Evolutionary conservation across 1,140 invertebrate species (phyloP).

Genomic region (Cardiocondyla obscurior): DNA sequence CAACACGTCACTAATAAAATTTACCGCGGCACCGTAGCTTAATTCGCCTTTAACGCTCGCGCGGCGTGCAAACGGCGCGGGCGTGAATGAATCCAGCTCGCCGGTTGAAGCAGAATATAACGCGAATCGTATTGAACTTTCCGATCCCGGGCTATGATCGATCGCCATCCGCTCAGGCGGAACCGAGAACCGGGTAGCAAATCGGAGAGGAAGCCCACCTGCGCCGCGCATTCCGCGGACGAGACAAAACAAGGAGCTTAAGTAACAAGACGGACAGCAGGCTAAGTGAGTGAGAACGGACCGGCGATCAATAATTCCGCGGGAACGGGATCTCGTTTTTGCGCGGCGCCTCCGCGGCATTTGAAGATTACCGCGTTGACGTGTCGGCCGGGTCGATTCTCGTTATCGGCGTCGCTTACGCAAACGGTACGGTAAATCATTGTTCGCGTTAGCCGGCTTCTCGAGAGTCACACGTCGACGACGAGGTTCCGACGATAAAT

Average conservation of each 20-base stretch:
- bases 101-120: slow-evolving; percentile 63
- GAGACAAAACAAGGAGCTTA: slow-evolving; percentile 45
- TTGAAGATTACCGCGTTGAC: slow-evolving; percentile 34
- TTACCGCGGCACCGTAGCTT: slow-evolving; percentile 66
- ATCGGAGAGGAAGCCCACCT: slow-evolving; percentile 29
- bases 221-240: background rate
- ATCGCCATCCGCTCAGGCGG: slow-evolving; percentile 53
- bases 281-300: slow-evolving; percentile 46
- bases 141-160: slow-evolving; percentile 57
- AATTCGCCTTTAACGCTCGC: slow-evolving; percentile 70
- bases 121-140: slow-evolving; percentile 56
- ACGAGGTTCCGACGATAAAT: background rate
- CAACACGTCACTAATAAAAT: slow-evolving; percentile 61
- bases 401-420: slow-evolving; percentile 15
- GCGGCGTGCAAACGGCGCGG: slow-evolving; percentile 48
- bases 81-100: slow-evolving; percentile 43
- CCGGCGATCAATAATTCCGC: slow-evolving; percentile 44
- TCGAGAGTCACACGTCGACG: background rate
- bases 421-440: slow-evolving; percentile 26
- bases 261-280: slow-evolving; percentile 30
- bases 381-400: slow-evolving; percentile 13
- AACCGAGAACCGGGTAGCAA: slow-evolving; percentile 52
- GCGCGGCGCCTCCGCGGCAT: background rate
- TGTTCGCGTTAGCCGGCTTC: slow-evolving; percentile 12
- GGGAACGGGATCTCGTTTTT: slow-evolving; percentile 22